These are phyloP conservation scores for Benthosema pterotum DNA, from an alignment of 2,797 vertebrate species.

Conservation along the genomic window DNA sequence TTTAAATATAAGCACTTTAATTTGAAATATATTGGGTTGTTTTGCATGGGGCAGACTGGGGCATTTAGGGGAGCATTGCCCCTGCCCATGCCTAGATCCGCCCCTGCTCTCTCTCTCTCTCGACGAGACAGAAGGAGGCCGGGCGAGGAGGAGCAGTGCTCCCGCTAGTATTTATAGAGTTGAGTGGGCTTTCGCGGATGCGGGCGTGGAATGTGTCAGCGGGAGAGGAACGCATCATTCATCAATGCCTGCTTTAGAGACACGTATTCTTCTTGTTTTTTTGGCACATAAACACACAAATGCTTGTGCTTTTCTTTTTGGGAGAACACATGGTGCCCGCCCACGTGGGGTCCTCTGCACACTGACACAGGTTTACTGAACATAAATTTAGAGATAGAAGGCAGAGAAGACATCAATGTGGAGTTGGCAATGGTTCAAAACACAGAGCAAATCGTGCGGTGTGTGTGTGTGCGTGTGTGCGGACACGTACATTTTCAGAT, in stretches of 20 bases:
- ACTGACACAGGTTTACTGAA: conserved; percentile 68
- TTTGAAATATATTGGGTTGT: too few relatives aligned
- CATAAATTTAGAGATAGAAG: conserved; percentile 12
- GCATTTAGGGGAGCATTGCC: too few relatives aligned
- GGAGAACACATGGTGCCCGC: conserved; percentile 36
- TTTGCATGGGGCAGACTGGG: too few relatives aligned
- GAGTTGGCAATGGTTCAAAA: conserved; percentile 30
- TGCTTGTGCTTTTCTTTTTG: too few relatives aligned
- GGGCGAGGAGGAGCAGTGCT: conserved; percentile 70
- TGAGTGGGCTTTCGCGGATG: conserved; percentile 75
- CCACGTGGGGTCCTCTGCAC: conserved; percentile 55
- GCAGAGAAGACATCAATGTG: conserved; percentile 53
- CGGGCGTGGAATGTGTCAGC: conserved; percentile 74
- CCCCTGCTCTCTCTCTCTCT: too few relatives aligned
- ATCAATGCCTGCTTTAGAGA: conserved; percentile 63
- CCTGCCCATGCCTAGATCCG: too few relatives aligned
- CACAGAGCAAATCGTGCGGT: conserved; percentile 46
- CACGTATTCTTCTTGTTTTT: conserved; percentile 52
- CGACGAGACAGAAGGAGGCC: conserved; percentile 70
- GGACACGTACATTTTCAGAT: too few relatives aligned
- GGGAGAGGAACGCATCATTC: conserved; percentile 72
- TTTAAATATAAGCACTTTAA: too few relatives aligned
- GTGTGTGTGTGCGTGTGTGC: background rate
- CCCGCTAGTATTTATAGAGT: conserved; percentile 77
- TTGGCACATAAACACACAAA: conserved; percentile 16